Evolutionary conservation across 1,140 invertebrate species (phyloP), one percentile per base, ranked within the genome.

Genomic region (Latrodectus geometricus): DNA sequence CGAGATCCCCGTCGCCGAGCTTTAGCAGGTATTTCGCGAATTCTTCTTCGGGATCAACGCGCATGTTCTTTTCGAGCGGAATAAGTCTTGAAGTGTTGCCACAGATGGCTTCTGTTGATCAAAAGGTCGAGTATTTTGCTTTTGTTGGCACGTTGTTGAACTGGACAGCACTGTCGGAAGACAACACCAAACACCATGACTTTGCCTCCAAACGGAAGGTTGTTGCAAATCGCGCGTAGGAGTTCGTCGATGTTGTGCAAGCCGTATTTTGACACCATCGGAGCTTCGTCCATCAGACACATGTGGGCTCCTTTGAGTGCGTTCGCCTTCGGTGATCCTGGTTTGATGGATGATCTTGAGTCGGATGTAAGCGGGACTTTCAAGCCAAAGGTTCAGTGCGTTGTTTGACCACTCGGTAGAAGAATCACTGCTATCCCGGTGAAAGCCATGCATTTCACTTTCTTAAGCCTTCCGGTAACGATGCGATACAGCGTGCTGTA

Each of bases 31-130:
- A 61, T 15, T 61, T 61, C 56, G 56, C 56, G 56, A 61, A 61
- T 61, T 61, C 56, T 15, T 61, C 56, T 61, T 61, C 56, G 56
- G 56, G 9, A 61, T 61, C 56, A 61, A 61, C 56, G 56, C 56
- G 9, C 56, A 15, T 9, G 9, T 61, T 61, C 56, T 61, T 61
- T 61, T 61, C 56, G 56, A 61, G 56, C 9, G 9, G n/a, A 61
- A 61, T 61, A 61, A 61, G 56, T 61, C 56, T 61, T 61, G 56
- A 61, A 61, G 56, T 61, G 56, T 61, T 61, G 56, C 56, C 56
- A 61, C 56, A 61, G 56, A 61, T 61, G 56, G 56, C 56, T 61
- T 61, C 56, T 61, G 9, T 61, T 9, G 15, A 9, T 15, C 9
- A 61, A 61, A 9, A 61, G 56, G 9, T 15, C 15, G 56, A 61